These are phyloP conservation scores for Amphilophus citrinellus DNA, from an alignment of 2,113 vertebrate genomes.

Conservation along the genomic window DNA sequence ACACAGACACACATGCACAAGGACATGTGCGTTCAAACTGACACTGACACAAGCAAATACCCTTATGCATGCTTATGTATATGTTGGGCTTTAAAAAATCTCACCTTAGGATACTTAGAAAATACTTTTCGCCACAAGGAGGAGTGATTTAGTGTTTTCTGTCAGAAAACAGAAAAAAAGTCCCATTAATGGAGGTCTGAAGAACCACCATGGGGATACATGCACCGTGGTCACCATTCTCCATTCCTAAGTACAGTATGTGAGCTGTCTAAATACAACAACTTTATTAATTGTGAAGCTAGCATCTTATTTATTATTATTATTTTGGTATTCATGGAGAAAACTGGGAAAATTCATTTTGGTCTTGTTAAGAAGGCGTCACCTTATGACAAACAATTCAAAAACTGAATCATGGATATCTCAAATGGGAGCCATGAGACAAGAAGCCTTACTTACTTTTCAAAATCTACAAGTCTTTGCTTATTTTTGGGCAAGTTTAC, in stretches of 20 bases:
- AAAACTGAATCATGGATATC: neutral
- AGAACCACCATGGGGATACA: neutral
- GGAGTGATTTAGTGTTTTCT: neutral
- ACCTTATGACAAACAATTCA: neutral
- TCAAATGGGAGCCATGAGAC: neutral
- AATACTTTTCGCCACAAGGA: constrained; percentile 5
- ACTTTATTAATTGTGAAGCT: neutral
- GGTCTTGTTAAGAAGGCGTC: constrained; percentile 15
- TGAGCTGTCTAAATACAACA: neutral
- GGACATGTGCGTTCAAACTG: constrained; percentile 41
- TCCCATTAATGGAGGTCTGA: neutral
- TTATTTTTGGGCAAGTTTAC: constrained; percentile 41
- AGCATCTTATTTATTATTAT: neutral
- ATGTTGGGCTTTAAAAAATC: neutral
- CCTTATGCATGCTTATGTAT: neutral
- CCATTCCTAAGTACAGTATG: neutral
- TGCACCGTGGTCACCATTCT: neutral
- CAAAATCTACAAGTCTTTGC: constrained; percentile 41
- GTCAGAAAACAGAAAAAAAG: constrained; percentile 3
- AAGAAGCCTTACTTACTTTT: constrained; percentile 44
- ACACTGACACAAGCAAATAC: constrained; percentile 18
- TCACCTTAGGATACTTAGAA: neutral
- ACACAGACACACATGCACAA: constrained; percentile 51
- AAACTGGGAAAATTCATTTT: neutral
- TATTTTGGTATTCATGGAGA: neutral